Evolutionary conservation across 2,113 vertebrate species (phyloP), one percentile per base, ranked within the genome.

Genomic region (Oxyura jamaicensis): DNA sequence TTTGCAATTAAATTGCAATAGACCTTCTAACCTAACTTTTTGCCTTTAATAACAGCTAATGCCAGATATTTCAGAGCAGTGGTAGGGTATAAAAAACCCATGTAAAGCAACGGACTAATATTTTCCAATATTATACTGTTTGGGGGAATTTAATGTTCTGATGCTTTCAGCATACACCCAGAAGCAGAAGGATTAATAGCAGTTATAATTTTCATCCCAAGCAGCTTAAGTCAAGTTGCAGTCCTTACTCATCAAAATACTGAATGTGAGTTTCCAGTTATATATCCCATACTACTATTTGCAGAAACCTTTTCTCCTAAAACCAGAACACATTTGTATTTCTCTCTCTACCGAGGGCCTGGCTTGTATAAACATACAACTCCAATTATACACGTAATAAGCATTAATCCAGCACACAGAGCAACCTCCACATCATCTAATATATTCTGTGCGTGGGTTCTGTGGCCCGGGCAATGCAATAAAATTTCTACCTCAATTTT

Each of bases 11-110:
- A 59, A 94, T 2, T 95, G 75, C 74, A 66, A 73, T 19, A 69
- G 86, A 82, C 75, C 75, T 67, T 77, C 78, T 91, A 74, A 82
- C 35, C 36, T 79, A 69, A 91, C 39, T 8, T 41, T 87, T 41
- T 92, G 71, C 41, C 58, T 88, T 79, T 81, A 87, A 58, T 81
- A 89, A 75, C 23, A 20, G 48, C 67, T 65, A 72, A 83, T 33
- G n/a, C 81, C 53, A 86, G 50, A 41, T 63, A 93, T 93, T 85
- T 93, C 86, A 83, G 71, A 96, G 41, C 42, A 85, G 88, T 26
- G 85, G 90, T 39, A 53, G 69, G 67, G 42, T 92, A 73, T 69
- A 97, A 87, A 90, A 85, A 62, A 72, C 63, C 63, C 71, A 10
- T 33, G 68, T 46, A 86, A 83, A 6, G n/a, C 55, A 93, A 79